These are phyloP conservation scores for Diglossa cyanea DNA, from an alignment of 2,797 vertebrate genomes.

Conservation along the genomic window DNA sequence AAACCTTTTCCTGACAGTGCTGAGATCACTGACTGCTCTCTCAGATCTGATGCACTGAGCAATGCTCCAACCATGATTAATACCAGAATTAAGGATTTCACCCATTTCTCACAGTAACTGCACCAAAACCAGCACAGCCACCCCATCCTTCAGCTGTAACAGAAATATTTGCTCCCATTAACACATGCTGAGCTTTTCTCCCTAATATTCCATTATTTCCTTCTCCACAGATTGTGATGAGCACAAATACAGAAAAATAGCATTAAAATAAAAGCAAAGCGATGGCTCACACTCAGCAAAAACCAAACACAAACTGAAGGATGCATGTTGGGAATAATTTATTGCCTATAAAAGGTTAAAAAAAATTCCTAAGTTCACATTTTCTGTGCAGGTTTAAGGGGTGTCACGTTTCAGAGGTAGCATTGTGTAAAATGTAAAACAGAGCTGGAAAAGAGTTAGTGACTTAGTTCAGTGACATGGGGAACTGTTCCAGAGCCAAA, in stretches of 20 bases:
- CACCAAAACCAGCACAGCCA: neutral
- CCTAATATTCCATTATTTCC: neutral
- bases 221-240: neutral
- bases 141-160: neutral
- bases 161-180: neutral
- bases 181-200: neutral
- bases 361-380: slow-evolving; percentile 66
- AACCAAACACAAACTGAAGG: slow-evolving; percentile 22
- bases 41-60: neutral
- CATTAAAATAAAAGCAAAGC: neutral
- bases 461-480: slow-evolving; percentile 2
- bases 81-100: neutral
- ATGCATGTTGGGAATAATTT: slow-evolving; percentile 66
- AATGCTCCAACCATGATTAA: neutral
- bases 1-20: neutral
- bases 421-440: slow-evolving; percentile 59
- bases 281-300: neutral
- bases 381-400: slow-evolving; percentile 55
- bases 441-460: slow-evolving; percentile 29
- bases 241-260: neutral
- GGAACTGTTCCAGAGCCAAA: neutral
- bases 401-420: slow-evolving; percentile 76
- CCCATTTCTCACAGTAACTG: neutral
- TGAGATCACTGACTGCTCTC: neutral
- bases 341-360: slow-evolving; percentile 71